Conservation (phyloP, 2,113 vertebrate genomes). For the Egretta garzetta region DNA sequence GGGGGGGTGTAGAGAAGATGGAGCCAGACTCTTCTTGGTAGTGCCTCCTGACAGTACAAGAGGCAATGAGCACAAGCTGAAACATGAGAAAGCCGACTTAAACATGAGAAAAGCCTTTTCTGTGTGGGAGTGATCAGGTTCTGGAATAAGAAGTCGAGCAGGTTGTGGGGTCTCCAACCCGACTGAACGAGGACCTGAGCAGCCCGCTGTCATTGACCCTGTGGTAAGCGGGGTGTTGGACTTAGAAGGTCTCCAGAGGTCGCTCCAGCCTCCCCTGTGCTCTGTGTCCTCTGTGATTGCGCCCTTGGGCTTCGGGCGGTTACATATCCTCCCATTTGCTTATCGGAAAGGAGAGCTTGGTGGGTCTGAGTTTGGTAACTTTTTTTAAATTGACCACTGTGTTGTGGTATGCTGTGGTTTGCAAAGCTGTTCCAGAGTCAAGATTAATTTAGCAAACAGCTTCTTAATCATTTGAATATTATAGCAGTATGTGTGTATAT, state of each 20-base stretch:
- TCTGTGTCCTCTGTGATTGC: too few species aligned
- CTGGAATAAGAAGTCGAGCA: background rate
- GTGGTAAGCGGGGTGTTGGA: background rate
- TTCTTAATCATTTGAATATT: background rate
- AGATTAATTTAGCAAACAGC: background rate
- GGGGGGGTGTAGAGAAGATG: background rate
- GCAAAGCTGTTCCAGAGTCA: background rate
- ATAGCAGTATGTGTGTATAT: background rate
- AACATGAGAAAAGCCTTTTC: background rate
- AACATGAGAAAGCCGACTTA: background rate
- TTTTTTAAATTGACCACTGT: background rate
- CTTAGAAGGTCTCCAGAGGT: background rate
- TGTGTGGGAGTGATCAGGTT: rapidly evolving
- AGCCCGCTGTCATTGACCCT: background rate
- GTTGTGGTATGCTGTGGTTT: background rate
- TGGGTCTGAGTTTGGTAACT: background rate
- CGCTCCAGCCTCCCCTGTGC: background rate
- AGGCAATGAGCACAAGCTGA: background rate
- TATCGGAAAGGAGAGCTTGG: background rate
- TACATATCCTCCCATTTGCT: rapidly evolving
- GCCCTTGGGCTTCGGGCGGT: background rate
- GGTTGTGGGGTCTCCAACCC: background rate
- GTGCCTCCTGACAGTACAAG: background rate
- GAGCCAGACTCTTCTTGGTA: background rate
- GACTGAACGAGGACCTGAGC: rapidly evolving